These are phyloP conservation scores for Sciurus niger DNA, from an alignment of 2,113 vertebrate genomes.

Conservation along the genomic window DNA sequence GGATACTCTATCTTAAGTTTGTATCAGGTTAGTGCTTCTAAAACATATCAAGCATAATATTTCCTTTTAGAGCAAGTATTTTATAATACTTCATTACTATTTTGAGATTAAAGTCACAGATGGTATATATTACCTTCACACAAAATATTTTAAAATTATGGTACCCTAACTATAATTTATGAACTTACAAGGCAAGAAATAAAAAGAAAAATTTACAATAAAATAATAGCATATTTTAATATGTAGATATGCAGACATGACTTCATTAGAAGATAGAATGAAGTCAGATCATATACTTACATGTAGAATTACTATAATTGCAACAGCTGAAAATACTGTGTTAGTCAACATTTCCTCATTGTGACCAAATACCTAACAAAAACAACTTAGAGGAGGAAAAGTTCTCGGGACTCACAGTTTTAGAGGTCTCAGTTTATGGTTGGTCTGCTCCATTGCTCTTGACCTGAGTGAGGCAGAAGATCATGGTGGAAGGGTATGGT, in stretches of 20 bases:
- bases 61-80: conserved; percentile 36
- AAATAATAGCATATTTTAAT: not conserved
- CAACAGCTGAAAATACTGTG: not conserved
- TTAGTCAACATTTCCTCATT: no score
- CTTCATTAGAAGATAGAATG: not conserved
- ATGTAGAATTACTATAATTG: not conserved
- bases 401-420: no score
- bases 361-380: no score
- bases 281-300: not conserved
- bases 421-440: no score
- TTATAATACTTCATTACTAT: not conserved
- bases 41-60: not conserved
- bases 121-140: conserved; percentile 38
- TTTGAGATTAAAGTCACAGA: conserved; percentile 63
- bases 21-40: not conserved
- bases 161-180: conserved; percentile 8
- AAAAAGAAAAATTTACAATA: conserved; percentile 2
- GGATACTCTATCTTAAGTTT: not conserved
- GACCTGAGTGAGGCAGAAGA: no score
- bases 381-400: no score
- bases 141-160: not conserved
- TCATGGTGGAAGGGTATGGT: no score
- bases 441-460: no score
- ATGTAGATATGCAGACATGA: not conserved
- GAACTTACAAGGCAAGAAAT: conserved; percentile 18